These are phyloP conservation scores for Phylloscopus collybita DNA, from an alignment of 2,797 vertebrate genomes.

Conservation along the genomic window DNA sequence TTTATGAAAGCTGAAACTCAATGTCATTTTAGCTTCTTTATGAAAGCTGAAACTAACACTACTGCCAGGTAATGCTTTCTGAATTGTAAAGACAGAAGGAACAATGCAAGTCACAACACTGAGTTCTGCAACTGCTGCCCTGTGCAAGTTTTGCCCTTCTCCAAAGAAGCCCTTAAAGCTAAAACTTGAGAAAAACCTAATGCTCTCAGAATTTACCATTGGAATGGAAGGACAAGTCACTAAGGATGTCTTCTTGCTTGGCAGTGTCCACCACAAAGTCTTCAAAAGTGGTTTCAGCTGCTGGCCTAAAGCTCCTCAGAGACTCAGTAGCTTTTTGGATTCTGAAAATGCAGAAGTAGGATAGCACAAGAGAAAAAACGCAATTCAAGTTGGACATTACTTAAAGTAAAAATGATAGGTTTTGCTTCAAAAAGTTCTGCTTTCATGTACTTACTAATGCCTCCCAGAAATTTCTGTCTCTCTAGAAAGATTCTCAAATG, in stretches of 20 bases:
- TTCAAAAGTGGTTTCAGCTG: slow-evolving; percentile 90
- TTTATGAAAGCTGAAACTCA: no score
- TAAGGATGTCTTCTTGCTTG: slow-evolving; percentile 87
- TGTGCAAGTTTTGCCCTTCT: not conserved
- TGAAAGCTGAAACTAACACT: not conserved
- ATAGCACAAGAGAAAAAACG: not conserved
- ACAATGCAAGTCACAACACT: not conserved
- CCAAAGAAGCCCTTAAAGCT: not conserved
- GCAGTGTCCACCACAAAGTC: slow-evolving; percentile 89
- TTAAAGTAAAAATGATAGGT: not conserved
- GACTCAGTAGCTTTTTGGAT: slow-evolving; percentile 96
- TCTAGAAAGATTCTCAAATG: not conserved
- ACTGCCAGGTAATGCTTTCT: not conserved
- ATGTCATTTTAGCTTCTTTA: not conserved
- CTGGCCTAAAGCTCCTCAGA: slow-evolving; percentile 89
- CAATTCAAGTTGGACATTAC: not conserved
- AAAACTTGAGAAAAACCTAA: not conserved
- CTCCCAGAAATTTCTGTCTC: not conserved
- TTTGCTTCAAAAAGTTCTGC: not conserved
- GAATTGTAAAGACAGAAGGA: not conserved
- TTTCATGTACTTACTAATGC: not conserved
- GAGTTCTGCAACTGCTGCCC: not conserved
- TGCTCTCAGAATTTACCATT: slow-evolving; percentile 78
- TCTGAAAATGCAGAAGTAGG: slow-evolving; percentile 71
- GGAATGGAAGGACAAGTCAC: slow-evolving; percentile 87